These are phyloP conservation scores for Diabrotica balteata DNA, from an alignment of 2,888 invertebrate genomes.

Conservation along the genomic window DNA sequence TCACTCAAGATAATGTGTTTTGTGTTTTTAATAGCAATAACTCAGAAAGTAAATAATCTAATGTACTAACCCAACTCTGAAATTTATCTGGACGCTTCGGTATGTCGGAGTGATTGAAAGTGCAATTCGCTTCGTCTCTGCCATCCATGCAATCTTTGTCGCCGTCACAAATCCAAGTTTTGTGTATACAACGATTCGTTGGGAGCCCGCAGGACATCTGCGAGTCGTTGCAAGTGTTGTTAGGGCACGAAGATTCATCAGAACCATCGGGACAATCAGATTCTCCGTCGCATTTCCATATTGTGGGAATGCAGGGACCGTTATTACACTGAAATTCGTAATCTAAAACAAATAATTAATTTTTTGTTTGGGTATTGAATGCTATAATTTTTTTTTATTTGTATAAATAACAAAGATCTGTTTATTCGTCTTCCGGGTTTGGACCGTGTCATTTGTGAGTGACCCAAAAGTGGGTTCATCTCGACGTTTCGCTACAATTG, in stretches of 20 bases:
- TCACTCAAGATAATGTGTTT: too few species aligned
- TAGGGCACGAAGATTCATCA: conserved; percentile 77
- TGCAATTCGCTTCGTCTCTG: conserved; percentile 77
- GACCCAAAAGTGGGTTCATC: too few species aligned
- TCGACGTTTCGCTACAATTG: too few species aligned
- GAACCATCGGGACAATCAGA: conserved; percentile 80
- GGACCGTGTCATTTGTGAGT: too few species aligned
- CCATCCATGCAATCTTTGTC: conserved; percentile 75
- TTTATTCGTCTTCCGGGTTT: too few species aligned
- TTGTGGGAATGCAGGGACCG: conserved; percentile 73
- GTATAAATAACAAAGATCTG: too few species aligned
- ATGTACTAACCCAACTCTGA: too few species aligned
- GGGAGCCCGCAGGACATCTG: conserved; percentile 71
- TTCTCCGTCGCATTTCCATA: conserved; percentile 83
- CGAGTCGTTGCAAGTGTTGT: conserved; percentile 70
- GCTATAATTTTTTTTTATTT: too few species aligned
- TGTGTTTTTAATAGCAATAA: too few species aligned
- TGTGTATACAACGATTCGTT: conserved; percentile 70
- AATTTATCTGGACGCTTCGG: too few species aligned
- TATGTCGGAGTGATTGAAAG: conserved; percentile 37
- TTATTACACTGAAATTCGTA: conserved; percentile 68
- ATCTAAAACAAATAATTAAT: conserved; percentile 39
- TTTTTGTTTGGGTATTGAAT: too few species aligned
- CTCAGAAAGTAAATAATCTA: too few species aligned
- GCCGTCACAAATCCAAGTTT: conserved; percentile 83